A percentile compares a stretch with the other conserved stretches of the same genome.
These are phyloP conservation scores for Drosophila atroscutellata DNA, from an alignment of 2,888 invertebrate genomes.

Conservation along the genomic window DNA sequence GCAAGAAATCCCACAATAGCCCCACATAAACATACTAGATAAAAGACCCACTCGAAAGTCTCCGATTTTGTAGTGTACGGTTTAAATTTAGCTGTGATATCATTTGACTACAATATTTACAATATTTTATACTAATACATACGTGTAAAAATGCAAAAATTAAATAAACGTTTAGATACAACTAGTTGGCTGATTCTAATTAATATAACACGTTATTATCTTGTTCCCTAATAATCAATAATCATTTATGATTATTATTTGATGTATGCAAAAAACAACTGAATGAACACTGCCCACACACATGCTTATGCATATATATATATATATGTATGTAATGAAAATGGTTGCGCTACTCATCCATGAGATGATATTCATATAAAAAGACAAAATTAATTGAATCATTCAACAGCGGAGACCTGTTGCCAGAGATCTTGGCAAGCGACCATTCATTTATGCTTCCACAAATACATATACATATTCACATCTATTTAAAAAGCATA, in stretches of 20 bases:
- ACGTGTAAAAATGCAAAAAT: conserved; percentile 22
- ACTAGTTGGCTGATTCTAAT: conserved; percentile 24
- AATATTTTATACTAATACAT: conserved; percentile 18
- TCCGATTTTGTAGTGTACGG: conserved; percentile 34
- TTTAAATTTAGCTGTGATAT: conserved; percentile 71
- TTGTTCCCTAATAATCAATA: conserved; percentile 48
- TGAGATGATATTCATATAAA: conserved; percentile 66
- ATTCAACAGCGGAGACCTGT: conserved; percentile 78
- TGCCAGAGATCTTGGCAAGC: conserved; percentile 72
- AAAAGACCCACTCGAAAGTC: conserved; percentile 64
- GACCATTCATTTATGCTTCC: conserved; percentile 44
- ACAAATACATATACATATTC: conserved; percentile 13
- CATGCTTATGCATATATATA: conserved; percentile 1
- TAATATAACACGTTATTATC: conserved; percentile 44
- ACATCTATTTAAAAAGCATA: conserved; percentile 3
- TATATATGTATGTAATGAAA: not conserved
- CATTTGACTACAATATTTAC: conserved; percentile 42
- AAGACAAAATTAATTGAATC: conserved; percentile 81
- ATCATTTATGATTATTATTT: conserved; percentile 36
- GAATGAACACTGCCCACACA: conserved; percentile 52
- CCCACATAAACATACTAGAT: conserved; percentile 42
- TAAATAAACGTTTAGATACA: conserved; percentile 2
- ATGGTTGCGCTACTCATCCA: conserved; percentile 62
- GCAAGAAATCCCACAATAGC: conserved; percentile 32
- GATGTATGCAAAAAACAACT: conserved; percentile 3